phyloP scores from a whole-genome alignment of 2,113 vertebrate genomes.

The Myrmecophaga tridactyla region DNA sequence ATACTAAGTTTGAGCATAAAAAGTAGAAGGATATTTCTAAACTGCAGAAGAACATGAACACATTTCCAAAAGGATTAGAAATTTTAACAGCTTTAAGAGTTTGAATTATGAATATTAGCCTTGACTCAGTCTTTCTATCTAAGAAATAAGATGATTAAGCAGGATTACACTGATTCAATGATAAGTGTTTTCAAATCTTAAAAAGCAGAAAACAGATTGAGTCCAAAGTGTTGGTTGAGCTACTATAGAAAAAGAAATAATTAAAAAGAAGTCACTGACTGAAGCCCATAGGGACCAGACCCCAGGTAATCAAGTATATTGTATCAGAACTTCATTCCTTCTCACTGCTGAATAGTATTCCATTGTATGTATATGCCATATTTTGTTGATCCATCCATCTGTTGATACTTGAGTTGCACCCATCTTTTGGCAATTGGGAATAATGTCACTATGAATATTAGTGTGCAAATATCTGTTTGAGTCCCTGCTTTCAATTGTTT shows the following conservation, averaged over 20 bases:
- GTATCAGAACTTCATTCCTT: not conserved
- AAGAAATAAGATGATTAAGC: conserved; percentile 36
- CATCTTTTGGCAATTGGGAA: too few relatives aligned
- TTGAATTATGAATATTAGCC: conserved; percentile 60
- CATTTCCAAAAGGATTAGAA: not conserved
- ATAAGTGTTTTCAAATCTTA: not conserved
- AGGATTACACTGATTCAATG: conserved; percentile 30
- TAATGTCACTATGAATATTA: too few relatives aligned
- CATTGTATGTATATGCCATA: too few relatives aligned
- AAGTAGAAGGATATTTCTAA: not conserved
- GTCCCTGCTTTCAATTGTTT: too few relatives aligned
- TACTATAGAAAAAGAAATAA: conserved; percentile 35
- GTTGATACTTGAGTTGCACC: too few relatives aligned
- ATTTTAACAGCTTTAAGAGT: conserved; percentile 26
- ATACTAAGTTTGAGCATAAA: not conserved
- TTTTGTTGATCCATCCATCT: too few relatives aligned
- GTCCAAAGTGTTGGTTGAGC: not conserved
- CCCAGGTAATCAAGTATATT: not conserved
- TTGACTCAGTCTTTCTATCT: conserved; percentile 41
- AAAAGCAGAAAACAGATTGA: conserved; percentile 48
- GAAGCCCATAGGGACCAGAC: not conserved
- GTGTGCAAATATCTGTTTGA: too few relatives aligned
- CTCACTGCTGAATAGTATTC: too few relatives aligned
- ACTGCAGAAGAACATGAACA: not conserved
- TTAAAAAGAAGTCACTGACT: not conserved